These are phyloP conservation scores for Intellagama lesueurii DNA, from an alignment of 2,797 vertebrate genomes.

Conservation along the genomic window DNA sequence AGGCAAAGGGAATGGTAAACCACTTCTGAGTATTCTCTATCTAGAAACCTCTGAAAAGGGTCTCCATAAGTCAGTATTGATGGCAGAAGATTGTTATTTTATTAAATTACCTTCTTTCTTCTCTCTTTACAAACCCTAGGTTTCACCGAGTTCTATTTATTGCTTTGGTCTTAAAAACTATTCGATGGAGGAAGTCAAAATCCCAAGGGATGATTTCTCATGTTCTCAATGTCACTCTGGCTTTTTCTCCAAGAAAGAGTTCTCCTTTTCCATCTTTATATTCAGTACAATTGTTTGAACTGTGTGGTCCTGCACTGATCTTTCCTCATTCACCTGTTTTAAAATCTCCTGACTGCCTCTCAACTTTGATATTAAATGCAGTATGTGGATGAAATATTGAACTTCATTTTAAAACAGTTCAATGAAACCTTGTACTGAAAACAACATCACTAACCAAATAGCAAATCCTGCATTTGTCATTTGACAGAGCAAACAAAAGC, in stretches of 20 bases:
- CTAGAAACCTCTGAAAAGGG: no score
- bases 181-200: not conserved
- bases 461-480: not conserved
- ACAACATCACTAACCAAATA: not conserved
- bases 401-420: not conserved
- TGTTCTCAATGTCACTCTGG: not conserved
- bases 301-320: no score
- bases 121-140: not conserved
- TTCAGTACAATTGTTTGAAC: not conserved
- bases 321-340: not conserved
- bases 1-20: no score
- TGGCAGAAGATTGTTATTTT: not conserved
- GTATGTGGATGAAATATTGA: not conserved
- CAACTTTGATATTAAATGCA: not conserved
- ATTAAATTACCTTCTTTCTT: not conserved
- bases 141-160: not conserved
- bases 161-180: conserved; percentile 7
- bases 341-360: not conserved
- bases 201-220: not conserved
- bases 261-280: not conserved
- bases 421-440: conserved; percentile 3
- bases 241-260: not conserved
- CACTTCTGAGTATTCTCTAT: no score
- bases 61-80: no score
- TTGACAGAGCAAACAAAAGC: not conserved